Percentiles rank a stretch among this genome's conserved stretches.
These are phyloP conservation scores for Odobenus rosmarus DNA, from an alignment of 2,113 vertebrate species.

Conservation along the genomic window DNA sequence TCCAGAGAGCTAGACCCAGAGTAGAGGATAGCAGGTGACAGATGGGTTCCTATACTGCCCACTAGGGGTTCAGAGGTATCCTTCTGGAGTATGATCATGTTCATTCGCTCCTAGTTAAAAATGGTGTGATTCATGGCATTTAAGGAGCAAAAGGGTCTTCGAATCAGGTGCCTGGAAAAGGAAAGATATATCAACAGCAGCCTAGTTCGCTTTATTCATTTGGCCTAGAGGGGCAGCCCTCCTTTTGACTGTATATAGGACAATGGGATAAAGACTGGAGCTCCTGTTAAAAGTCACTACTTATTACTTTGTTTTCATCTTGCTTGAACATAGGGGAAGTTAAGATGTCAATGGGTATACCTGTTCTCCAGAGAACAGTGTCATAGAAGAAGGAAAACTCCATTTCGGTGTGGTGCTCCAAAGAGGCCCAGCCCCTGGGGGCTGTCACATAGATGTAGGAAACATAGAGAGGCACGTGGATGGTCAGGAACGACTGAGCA, in stretches of 20 bases:
- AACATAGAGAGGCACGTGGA: conserved; percentile 96
- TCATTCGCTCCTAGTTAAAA: not conserved
- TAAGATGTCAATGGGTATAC: conserved; percentile 73
- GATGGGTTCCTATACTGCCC: not conserved
- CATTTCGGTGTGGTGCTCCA: conserved; percentile 99
- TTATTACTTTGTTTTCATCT: not conserved
- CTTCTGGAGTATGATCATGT: not conserved
- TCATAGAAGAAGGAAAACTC: conserved; percentile 99
- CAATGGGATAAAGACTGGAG: not conserved
- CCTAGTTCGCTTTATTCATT: not conserved
- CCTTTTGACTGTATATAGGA: not conserved
- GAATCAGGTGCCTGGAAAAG: not conserved
- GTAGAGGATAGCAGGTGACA: not conserved
- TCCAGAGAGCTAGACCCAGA: not conserved
- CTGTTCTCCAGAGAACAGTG: conserved; percentile 98
- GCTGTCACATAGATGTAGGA: conserved; percentile 99
- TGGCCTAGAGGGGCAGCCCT: not conserved
- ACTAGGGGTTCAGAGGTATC: not conserved
- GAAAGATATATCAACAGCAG: not conserved
- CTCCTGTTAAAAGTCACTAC: not conserved
- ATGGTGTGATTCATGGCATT: not conserved
- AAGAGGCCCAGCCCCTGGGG: conserved; percentile 96
- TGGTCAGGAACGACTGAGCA: conserved; percentile 97
- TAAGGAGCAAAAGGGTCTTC: not conserved
- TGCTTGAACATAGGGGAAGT: not conserved